Base-by-base conservation (phyloP, 2,797 vertebrate genomes). In the Sebastes matsubarae region DNA sequence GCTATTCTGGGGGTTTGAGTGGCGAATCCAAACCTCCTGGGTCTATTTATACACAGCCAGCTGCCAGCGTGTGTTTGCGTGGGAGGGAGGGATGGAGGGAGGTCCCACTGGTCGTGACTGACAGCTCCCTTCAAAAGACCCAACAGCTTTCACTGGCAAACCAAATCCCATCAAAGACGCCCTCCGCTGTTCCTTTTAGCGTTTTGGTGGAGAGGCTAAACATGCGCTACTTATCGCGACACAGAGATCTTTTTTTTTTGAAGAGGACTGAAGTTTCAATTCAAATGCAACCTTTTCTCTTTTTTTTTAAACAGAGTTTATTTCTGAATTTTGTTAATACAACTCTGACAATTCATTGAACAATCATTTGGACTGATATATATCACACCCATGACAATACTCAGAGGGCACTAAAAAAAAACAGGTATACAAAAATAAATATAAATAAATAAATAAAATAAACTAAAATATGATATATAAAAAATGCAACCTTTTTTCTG, bases 111-210 rank as follows among this genome's bases (percentile, higher is more conserved):
- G 36, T 38, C 20, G 68, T 95, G 95, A 96, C 87, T 95, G 95
- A 94, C 94, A 94, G 86, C 78, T 90, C 32, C 79, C 82, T 80
- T 95, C 89, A 94, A 94, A 95, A 93, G 92, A 90, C 82, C 84
- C 66, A 10, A 10, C 85, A 89, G 93, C 93, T 95, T 95, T 96
- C 94, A 93, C 95, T 93, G 82, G 74, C 67, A 77, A 65, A 65
- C 84, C 8, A 93, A 96, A 96, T 96, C 96, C 95, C 95, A 94
- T 96, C 95, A 96, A 96, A 96, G 95, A 78, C 68, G 86, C 90
- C 78, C 90, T 93, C 93, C 82, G 93, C 94, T 95, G 93, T 96
- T 95, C 94, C 93, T 95, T 95, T 96, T 93, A 92, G 88, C 91
- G 91, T 81, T 88, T 79, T 89, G 59, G 85, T 64, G 91, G 90